A percentile compares a stretch with the other conserved stretches of the same genome.
Evolutionary conservation across 2,888 invertebrate genomes (phyloP).

Genomic region (Melanophora roralis): DNA sequence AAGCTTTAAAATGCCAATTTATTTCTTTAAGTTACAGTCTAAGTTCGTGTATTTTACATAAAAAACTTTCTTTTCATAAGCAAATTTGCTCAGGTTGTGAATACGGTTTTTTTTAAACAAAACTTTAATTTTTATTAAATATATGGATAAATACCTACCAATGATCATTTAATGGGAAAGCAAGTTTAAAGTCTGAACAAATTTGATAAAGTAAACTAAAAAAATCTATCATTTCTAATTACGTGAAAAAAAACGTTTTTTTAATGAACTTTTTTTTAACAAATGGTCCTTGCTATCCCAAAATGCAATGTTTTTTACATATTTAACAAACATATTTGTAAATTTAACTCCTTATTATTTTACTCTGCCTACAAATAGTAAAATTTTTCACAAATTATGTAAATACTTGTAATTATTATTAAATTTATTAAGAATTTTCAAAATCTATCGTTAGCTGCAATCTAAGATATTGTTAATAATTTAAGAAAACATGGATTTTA

Average conservation of each 20-base stretch:
- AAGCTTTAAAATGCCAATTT: slow-evolving; percentile 51
- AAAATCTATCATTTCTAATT: too few species aligned
- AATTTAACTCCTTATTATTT: slow-evolving; percentile 56
- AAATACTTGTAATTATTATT: slow-evolving; percentile 48
- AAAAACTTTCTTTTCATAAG: slow-evolving; percentile 30
- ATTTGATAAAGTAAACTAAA: too few species aligned
- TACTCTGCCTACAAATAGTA: slow-evolving; percentile 51
- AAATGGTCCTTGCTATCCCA: slow-evolving; percentile 22
- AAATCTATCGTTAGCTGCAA: slow-evolving; percentile 61
- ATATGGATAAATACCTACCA: slow-evolving; percentile 21
- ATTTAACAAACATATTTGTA: too few species aligned
- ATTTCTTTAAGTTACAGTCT: slow-evolving; percentile 58
- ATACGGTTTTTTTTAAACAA: slow-evolving; percentile 52
- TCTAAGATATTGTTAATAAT: slow-evolving; percentile 62
- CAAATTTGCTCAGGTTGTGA: slow-evolving; percentile 77
- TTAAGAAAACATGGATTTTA: slow-evolving; percentile 38
- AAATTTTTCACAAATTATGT: slow-evolving; percentile 48
- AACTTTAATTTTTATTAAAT: background rate
- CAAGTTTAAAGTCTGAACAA: too few species aligned
- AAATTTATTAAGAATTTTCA: slow-evolving; percentile 33
- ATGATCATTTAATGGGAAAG: slow-evolving; percentile 1
- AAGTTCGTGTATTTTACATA: background rate
- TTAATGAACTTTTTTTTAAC: too few species aligned
- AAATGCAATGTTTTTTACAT: slow-evolving; percentile 39
- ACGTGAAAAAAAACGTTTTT: too few species aligned